phyloP scores from a whole-genome alignment of 2,888 invertebrate species.

The Ormyrus pomaceus region DNA sequence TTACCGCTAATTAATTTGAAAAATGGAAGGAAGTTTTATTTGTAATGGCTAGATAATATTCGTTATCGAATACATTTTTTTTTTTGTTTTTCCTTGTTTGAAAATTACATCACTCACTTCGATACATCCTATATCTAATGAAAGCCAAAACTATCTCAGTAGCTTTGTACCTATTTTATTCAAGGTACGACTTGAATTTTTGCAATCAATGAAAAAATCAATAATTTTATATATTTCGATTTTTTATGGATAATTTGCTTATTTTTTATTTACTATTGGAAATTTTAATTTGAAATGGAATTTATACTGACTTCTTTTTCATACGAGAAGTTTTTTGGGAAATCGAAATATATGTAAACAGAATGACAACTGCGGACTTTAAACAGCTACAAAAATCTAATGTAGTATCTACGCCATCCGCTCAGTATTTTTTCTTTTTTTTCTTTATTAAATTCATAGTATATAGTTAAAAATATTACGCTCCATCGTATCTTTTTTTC shows the following conservation, averaged over 20 bases:
- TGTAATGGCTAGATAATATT: constrained; percentile 44
- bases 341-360: too few species aligned
- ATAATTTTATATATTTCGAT: not conserved
- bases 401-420: too few species aligned
- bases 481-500: constrained; percentile 11
- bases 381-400: not conserved
- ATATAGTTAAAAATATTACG: constrained; percentile 38
- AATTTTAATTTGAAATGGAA: too few species aligned
- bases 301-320: too few species aligned
- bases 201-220: not conserved
- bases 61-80: constrained; percentile 45
- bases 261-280: too few species aligned
- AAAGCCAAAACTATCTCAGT: constrained; percentile 33
- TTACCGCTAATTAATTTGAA: constrained; percentile 35
- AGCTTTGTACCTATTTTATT: not conserved
- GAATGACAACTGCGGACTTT: too few species aligned
- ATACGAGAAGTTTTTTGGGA: too few species aligned
- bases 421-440: constrained; percentile 1
- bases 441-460: constrained; percentile 2
- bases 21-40: constrained; percentile 57
- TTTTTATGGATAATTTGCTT: too few species aligned
- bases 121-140: constrained; percentile 29
- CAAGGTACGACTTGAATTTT: too few species aligned
- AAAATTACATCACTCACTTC: too few species aligned
- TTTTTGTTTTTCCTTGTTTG: not conserved